These are phyloP conservation scores for Acleris emargana DNA, from an alignment of 2,888 invertebrate genomes.

Conservation along the genomic window DNA sequence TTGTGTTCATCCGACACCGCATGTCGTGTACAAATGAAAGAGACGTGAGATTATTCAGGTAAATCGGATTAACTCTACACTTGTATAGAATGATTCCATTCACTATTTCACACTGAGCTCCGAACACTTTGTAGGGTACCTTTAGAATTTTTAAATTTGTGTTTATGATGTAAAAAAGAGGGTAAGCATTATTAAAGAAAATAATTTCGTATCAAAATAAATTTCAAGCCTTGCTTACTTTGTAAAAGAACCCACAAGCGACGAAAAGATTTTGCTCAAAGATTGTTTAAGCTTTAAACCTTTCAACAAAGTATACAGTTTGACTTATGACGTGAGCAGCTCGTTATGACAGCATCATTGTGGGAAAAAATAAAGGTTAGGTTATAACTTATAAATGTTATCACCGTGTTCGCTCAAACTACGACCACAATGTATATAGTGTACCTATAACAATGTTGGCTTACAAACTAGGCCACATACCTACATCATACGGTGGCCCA, in stretches of 20 bases:
- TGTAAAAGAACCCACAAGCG: conserved; percentile 10
- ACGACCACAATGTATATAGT: conserved; percentile 43
- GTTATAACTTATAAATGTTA: conserved; percentile 49
- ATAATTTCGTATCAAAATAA: conserved; percentile 27
- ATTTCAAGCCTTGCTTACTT: conserved; percentile 5
- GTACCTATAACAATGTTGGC: conserved; percentile 39
- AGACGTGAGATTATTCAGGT: conserved; percentile 59
- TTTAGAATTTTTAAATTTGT: not conserved
- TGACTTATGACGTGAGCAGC: conserved; percentile 24
- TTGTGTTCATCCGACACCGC: conserved; percentile 25
- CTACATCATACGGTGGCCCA: conserved; percentile 48
- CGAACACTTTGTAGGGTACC: not conserved
- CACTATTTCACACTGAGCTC: conserved; percentile 39
- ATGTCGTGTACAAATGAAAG: conserved; percentile 38
- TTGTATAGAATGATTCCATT: conserved; percentile 50
- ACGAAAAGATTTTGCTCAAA: conserved; percentile 18
- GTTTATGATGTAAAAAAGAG: not conserved
- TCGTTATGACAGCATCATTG: conserved; percentile 45
- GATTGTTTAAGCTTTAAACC: conserved; percentile 20
- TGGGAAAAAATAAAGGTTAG: conserved; percentile 45
- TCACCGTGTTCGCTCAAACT: conserved; percentile 39
- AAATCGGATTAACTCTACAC: conserved; percentile 67
- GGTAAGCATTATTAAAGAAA: not conserved
- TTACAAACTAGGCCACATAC: conserved; percentile 51
- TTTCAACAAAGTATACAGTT: conserved; percentile 22